Evolutionary conservation across 1,140 invertebrate genomes (phyloP).

Genomic region (Eurosta solidaginis): DNA sequence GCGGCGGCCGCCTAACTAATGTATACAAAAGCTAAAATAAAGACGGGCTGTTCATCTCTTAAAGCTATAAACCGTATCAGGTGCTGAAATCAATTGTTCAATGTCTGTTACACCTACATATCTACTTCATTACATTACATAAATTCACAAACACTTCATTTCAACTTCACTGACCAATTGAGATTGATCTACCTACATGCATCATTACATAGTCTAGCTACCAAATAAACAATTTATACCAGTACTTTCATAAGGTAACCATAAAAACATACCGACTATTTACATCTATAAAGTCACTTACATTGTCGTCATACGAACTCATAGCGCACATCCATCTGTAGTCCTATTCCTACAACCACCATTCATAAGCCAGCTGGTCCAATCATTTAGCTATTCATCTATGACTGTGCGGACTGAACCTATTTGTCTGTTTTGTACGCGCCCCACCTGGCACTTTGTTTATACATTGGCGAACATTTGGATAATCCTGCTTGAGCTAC

Average conservation of each 20-base stretch:
- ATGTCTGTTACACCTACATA: not conserved
- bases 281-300: not conserved
- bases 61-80: not conserved
- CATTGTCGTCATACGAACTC: not conserved
- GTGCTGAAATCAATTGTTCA: not conserved
- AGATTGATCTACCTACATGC: not conserved
- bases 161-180: constrained; percentile 21
- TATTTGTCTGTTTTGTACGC: constrained; percentile 10
- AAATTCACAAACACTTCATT: not conserved
- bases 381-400: constrained; percentile 21
- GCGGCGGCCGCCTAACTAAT: too few species aligned
- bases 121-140: not conserved
- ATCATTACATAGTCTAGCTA: not conserved
- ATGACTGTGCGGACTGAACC: not conserved
- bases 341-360: not conserved
- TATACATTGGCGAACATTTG: not conserved
- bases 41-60: not conserved
- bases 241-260: too few species aligned
- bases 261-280: not conserved
- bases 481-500: constrained; percentile 14
- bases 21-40: too few species aligned
- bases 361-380: not conserved
- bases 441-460: constrained; percentile 17
- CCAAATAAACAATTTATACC: not conserved
- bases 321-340: not conserved